Percentiles rank a stretch among this genome's conserved stretches.
Conservation (phyloP, 2,797 vertebrate genomes). For the Semaprochilodus insignis region DNA sequence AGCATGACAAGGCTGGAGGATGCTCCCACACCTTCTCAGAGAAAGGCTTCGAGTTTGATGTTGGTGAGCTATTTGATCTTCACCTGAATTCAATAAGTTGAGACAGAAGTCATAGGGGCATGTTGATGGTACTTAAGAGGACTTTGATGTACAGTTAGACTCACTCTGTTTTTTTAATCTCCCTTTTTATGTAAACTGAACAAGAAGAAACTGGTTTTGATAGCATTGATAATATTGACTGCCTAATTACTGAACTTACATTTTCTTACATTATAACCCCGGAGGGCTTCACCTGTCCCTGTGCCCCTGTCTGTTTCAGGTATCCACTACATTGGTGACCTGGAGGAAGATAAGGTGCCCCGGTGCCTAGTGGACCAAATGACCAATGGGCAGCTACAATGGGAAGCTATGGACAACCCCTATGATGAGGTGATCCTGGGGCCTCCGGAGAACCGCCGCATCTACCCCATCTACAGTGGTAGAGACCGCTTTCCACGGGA, state of each 20-base stretch:
- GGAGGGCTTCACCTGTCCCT: not conserved
- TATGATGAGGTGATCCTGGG: constrained; percentile 87
- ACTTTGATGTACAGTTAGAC: too few species aligned
- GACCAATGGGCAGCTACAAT: constrained; percentile 92
- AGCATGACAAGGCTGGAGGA: constrained; percentile 89
- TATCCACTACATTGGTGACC: constrained; percentile 90
- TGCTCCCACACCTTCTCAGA: constrained; percentile 91
- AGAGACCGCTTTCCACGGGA: constrained; percentile 71
- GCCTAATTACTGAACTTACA: too few species aligned
- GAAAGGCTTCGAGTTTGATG: constrained; percentile 92
- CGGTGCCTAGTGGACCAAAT: constrained; percentile 87
- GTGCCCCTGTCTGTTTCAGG: constrained; percentile 70
- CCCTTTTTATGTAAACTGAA: too few species aligned
- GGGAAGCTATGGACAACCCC: constrained; percentile 79
- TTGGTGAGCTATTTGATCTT: constrained; percentile 75
- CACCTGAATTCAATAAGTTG: not conserved
- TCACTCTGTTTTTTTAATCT: too few species aligned
- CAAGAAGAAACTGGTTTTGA: too few species aligned
- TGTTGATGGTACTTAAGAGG: too few species aligned
- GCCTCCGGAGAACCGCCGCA: constrained; percentile 72
- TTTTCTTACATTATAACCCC: not conserved
- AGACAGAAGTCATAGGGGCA: not conserved
- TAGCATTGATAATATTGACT: too few species aligned
- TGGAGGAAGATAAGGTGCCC: constrained; percentile 73
- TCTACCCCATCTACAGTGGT: constrained; percentile 82